Percentiles rank a stretch among this genome's conserved stretches.
phyloP scores from a whole-genome alignment of 2,113 vertebrate genomes.

The Microtus richardsoni region DNA sequence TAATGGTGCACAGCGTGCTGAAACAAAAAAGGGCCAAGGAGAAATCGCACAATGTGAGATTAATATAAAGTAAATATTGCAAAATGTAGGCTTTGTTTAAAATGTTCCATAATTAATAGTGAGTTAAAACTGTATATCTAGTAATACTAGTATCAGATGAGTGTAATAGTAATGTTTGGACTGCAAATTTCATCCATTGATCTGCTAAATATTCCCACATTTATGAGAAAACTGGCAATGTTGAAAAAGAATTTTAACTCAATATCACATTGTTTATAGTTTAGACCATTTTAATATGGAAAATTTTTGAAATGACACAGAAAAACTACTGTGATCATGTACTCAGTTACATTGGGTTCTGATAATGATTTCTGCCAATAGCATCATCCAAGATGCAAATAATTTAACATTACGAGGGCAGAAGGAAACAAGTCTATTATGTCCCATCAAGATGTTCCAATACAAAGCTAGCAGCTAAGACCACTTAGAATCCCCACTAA shows the following conservation, averaged over 20 bases:
- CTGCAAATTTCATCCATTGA: constrained; percentile 58
- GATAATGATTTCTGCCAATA: constrained; percentile 63
- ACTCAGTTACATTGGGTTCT: constrained; percentile 53
- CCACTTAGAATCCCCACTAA: background rate
- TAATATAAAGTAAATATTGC: constrained; percentile 69
- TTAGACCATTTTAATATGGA: constrained; percentile 45
- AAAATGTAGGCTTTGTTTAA: constrained; percentile 65
- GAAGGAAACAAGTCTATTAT: constrained; percentile 49
- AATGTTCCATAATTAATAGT: constrained; percentile 82
- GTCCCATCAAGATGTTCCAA: background rate
- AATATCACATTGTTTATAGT: background rate
- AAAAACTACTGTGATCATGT: constrained; percentile 47
- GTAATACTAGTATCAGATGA: constrained; percentile 61
- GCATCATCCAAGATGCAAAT: constrained; percentile 37
- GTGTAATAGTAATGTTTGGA: constrained; percentile 52
- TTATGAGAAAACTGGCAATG: constrained; percentile 41
- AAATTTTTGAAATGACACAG: constrained; percentile 59
- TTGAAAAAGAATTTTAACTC: constrained; percentile 51
- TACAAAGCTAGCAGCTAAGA: background rate
- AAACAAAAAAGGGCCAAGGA: constrained; percentile 83
- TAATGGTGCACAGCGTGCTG: constrained; percentile 79
- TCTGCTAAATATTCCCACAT: constrained; percentile 33
- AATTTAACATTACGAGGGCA: constrained; percentile 45
- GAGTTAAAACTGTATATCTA: constrained; percentile 69
- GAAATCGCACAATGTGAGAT: constrained; percentile 47